Evolutionary conservation across 2,113 vertebrate genomes (phyloP), one percentile per base, ranked within the genome.

Genomic region (Tautogolabrus adspersus): DNA sequence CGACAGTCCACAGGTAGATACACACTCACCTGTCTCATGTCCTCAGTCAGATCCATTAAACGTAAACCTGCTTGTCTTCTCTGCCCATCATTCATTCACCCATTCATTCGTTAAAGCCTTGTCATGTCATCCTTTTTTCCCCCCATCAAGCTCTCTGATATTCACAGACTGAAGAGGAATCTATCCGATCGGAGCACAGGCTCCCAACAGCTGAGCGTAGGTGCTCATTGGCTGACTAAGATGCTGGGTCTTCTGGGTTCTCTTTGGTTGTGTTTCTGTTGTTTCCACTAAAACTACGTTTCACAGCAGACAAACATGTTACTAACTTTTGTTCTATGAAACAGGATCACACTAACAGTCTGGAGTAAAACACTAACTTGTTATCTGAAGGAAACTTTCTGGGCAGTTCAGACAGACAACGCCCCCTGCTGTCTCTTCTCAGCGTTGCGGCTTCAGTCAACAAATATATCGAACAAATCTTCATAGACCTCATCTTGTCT

Each of bases 151-250:
- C 56, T 79, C 42, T 70, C 84, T 76, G 81, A 88, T 49, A 83
- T 72, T 63, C 37, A 56, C 63, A 82, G 15, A 55, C 88, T 84
- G 75, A 87, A 69, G 87, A 92, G 91, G 88, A 94, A 91, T 72
- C 88, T 91, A 80, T 93, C 92, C 72, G 75, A 84, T 83, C 87
- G 76, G 37, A 92, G 86, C 85, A 49, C 88, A 77, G 84, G 26
- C 66, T 72, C 87, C 60, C 58, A 66, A 9, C 82, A 77, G 59
- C 75, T 44, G 34, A 87, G 90, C 23, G 93, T 93, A 93, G 79
- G 93, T 93, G 57, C 74, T 69, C 23, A 82, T 80, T 85, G 85
- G 81, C 42, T 47, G 49, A 8, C 73, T 21, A 57, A 1, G 21
- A 47, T 18, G 3, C 23, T 38, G 19, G 59, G 38, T 76, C 38